A percentile compares a stretch with the other conserved stretches of the same genome.
Conservation (phyloP, 1,140 invertebrate species). For the Drosophila neocordata region DNA sequence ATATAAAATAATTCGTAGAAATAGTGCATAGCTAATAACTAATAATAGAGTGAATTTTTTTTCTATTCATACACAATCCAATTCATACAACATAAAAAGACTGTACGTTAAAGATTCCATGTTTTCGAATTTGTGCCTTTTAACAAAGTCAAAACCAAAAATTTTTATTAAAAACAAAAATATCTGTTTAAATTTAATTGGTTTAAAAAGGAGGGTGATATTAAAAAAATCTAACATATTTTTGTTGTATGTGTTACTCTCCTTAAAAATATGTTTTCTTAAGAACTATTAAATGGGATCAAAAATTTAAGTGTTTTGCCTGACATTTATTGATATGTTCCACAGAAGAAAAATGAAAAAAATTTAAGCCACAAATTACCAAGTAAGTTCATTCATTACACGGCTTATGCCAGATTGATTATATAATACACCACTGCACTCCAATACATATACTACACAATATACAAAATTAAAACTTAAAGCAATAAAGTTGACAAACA, state of each 20-base stretch:
- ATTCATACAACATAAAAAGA: slow-evolving; percentile 55
- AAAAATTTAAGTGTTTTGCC: slow-evolving; percentile 48
- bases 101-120: slow-evolving; percentile 41
- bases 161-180: slow-evolving; percentile 19
- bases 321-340: slow-evolving; percentile 53
- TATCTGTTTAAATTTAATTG: slow-evolving; percentile 3
- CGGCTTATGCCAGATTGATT: neutral
- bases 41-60: slow-evolving; percentile 37
- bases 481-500: slow-evolving; percentile 56
- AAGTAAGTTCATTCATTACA: neutral
- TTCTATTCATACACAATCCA: slow-evolving; percentile 38
- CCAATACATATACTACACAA: slow-evolving; percentile 40
- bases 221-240: neutral
- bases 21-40: neutral
- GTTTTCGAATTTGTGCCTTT: slow-evolving; percentile 59
- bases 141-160: slow-evolving; percentile 40
- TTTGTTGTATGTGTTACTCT: neutral
- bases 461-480: slow-evolving; percentile 35
- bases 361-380: slow-evolving; percentile 20
- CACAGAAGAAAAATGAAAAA: slow-evolving; percentile 31
- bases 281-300: slow-evolving; percentile 60
- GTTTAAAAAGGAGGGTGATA: neutral
- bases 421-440: neutral
- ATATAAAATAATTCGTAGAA: slow-evolving; percentile 8
- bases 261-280: slow-evolving; percentile 25